Base-by-base conservation (phyloP, 2,888 invertebrate species). In the Synergus laeviventris region DNA sequence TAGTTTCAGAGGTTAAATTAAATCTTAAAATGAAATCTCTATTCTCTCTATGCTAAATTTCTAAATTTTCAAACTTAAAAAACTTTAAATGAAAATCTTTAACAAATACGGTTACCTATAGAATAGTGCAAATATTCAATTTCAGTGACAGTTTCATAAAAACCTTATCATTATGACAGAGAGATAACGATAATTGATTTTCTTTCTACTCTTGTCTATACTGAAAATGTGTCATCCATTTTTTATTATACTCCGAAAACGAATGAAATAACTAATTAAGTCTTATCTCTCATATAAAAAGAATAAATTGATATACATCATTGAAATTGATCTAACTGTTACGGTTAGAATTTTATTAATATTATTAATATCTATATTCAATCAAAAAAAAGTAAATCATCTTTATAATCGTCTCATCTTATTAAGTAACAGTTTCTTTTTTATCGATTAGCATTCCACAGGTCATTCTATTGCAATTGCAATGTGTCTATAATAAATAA, bases 141-240 rank as follows among this genome's bases (percentile, higher is more conserved):
- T 14, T 66, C 24, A 45, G 24, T 31, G 45, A 9, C 24, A 42
- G 24, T 66, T 66, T 66, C 14, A 42, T 42, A 24, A 45, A 66
- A 45, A 9, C 24, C 21, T 66, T 66, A 66, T 66, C 66, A 16
- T 64, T 39, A 7, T 66, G 45, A 45, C 45, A 66, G 24, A 2
- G 31, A 45, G 66, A 66, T 66, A 66, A 45, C 21, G 24, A 66
- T 45, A 66, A 66, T 66, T 66, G 66, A 66, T 66, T 45, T 66
- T 24, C 8, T 16, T 45, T 66, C 8, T 66, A 16, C 39, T 39
- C 3, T 39, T 38, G 14, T 24, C 16, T 66, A n/a, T n/a, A 24
- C 45, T 2, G 36, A 61, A 61, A 61, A 36, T 61, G 36, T 36
- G 2, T 61, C 36, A 31, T 31, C 8, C 18, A 14, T 60, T 60